Conservation (phyloP, 1,140 invertebrate species). For the Belonocnema kinseyi region DNA sequence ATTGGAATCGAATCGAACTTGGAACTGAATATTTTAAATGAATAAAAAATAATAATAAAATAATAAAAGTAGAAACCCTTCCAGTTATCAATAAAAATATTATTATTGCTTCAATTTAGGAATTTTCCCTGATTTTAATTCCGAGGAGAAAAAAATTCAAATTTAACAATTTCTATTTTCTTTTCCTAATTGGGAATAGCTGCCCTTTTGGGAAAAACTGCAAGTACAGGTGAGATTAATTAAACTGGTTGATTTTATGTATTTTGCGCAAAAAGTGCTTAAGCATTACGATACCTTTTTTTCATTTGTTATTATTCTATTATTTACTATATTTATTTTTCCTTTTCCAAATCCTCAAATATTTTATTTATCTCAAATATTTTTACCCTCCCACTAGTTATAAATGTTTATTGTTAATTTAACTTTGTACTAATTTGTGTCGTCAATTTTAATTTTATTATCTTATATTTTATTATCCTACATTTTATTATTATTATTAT, state of each 20-base stretch:
- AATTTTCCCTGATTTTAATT: no score
- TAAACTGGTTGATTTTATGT: neutral
- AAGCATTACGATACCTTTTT: neutral
- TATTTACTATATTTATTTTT: neutral
- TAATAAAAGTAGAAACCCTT: no score
- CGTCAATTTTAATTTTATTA: constrained; percentile 7
- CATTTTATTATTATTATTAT: neutral
- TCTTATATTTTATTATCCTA: neutral
- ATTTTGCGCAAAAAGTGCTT: neutral
- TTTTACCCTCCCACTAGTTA: no score
- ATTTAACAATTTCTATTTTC: constrained; percentile 62
- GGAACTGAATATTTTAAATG: no score
- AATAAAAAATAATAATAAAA: no score
- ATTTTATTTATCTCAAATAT: no score
- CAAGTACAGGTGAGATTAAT: constrained; percentile 72
- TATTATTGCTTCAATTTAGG: no score
- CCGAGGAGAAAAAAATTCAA: constrained; percentile 25
- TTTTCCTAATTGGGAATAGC: constrained; percentile 54
- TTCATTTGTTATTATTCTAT: neutral
- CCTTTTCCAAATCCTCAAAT: no score
- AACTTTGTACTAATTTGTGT: neutral
- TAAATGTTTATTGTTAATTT: neutral
- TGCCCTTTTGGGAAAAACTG: constrained; percentile 74
- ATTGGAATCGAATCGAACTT: no score
- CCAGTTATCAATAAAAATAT: no score